These are phyloP conservation scores for Orbicella faveolata DNA, from an alignment of 64 coral and sea anemone species.

Conservation along the genomic window DNA sequence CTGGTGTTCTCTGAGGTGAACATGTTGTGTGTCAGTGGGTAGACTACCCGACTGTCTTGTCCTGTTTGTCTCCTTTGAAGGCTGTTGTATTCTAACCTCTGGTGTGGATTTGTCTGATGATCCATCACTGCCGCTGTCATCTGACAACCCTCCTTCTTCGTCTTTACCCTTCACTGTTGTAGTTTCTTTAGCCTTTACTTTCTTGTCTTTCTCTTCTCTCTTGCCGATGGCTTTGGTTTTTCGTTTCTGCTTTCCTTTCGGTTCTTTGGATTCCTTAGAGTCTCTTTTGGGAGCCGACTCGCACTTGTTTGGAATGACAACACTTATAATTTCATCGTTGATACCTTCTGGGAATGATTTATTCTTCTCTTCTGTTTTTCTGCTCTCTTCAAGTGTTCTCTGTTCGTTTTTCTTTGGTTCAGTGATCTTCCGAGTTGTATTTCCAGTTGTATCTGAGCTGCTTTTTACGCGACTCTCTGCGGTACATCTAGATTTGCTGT, in stretches of 20 bases:
- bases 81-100: slow-evolving; percentile 58
- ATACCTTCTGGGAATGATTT: slow-evolving; percentile 39
- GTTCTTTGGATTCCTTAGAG: slow-evolving; percentile 68
- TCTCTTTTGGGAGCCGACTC: slow-evolving; percentile 23
- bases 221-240: slow-evolving; percentile 65
- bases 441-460: not conserved
- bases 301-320: slow-evolving; percentile 22
- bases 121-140: slow-evolving; percentile 80
- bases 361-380: not conserved
- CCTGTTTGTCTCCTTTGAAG: slow-evolving; percentile 59
- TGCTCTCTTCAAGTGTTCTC: not conserved
- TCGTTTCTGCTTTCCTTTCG: slow-evolving; percentile 76
- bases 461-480: not conserved
- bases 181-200: slow-evolving; percentile 44
- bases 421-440: slow-evolving; percentile 6
- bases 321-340: slow-evolving; percentile 59
- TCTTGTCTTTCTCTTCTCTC: slow-evolving; percentile 67
- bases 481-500: slow-evolving; percentile 1
- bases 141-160: slow-evolving; percentile 49
- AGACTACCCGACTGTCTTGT: slow-evolving; percentile 40
- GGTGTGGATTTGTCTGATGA: slow-evolving; percentile 63
- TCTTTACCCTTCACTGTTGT: slow-evolving; percentile 28
- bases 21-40: slow-evolving; percentile 25
- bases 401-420: slow-evolving; percentile 22
- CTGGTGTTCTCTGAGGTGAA: not conserved